A percentile compares a stretch with the other conserved stretches of the same genome.
phyloP scores from a whole-genome alignment of 2,113 vertebrate genomes.

The Ochotona princeps region DNA sequence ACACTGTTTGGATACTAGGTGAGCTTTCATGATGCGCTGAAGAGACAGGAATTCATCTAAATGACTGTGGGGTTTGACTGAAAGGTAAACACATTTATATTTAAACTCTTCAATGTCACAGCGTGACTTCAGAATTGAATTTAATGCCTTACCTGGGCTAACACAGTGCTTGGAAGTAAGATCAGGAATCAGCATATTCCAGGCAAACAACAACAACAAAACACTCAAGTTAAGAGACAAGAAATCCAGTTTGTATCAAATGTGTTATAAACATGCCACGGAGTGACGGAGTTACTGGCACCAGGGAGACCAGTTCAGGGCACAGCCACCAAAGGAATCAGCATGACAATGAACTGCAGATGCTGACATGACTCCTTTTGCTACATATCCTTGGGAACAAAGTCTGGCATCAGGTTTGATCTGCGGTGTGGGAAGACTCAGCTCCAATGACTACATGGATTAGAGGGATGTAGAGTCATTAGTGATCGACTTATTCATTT shows the following conservation, averaged over 20 bases:
- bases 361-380: not conserved
- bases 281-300: not conserved
- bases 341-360: not conserved
- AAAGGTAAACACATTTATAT: not conserved
- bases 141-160: not conserved
- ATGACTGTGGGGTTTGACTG: not conserved
- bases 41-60: not conserved
- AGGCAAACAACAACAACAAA: not conserved
- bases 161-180: not conserved
- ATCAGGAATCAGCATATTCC: not conserved
- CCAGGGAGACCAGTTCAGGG: not conserved
- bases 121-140: constrained; percentile 12
- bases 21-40: fast-evolving
- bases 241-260: not conserved
- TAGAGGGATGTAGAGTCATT: not conserved
- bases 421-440: not conserved
- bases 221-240: not conserved
- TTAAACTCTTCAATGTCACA: not conserved
- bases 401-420: not conserved
- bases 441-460: not conserved
- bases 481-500: not conserved
- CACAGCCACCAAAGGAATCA: not conserved
- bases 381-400: not conserved
- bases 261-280: not conserved
- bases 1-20: not conserved